A percentile compares a stretch with the other conserved stretches of the same genome.
phyloP scores from a whole-genome alignment of 1,140 invertebrate genomes.

The Bombus ignitus region DNA sequence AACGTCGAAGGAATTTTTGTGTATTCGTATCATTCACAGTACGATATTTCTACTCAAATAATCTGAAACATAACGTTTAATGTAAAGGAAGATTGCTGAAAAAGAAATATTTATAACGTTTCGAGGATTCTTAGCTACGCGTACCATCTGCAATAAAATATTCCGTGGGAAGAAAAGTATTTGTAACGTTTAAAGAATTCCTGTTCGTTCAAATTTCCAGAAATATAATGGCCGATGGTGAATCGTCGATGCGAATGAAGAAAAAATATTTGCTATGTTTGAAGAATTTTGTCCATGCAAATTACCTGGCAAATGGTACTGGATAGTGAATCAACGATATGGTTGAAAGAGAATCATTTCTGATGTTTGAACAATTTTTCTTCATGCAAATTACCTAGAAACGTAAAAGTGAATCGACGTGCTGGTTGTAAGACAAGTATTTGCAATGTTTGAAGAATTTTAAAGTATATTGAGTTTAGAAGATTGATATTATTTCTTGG shows the following conservation, averaged over 20 bases:
- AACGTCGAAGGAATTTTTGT: too few species aligned
- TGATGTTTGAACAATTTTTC: not conserved
- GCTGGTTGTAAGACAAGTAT: not conserved
- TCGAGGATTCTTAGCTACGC: too few species aligned
- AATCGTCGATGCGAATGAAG: not conserved
- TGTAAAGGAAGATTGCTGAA: too few species aligned
- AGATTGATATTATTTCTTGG: not conserved
- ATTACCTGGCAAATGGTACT: too few species aligned
- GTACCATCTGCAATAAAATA: not conserved
- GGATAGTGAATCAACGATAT: not conserved
- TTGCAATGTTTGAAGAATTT: not conserved
- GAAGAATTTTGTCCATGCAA: not conserved
- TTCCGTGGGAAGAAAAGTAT: not conserved
- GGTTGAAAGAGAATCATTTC: not conserved
- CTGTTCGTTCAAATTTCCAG: not conserved
- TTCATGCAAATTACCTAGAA: not conserved
- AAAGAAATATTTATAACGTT: not conserved
- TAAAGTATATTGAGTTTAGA: not conserved
- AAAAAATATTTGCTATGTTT: not conserved
- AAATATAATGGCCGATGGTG: not conserved
- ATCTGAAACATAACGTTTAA: not conserved
- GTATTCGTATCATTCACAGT: too few species aligned
- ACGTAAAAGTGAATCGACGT: not conserved
- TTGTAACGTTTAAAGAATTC: not conserved
- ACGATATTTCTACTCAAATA: too few species aligned